phyloP scores from a whole-genome alignment of 2,888 invertebrate species.

The Diachrysia chrysitis region DNA sequence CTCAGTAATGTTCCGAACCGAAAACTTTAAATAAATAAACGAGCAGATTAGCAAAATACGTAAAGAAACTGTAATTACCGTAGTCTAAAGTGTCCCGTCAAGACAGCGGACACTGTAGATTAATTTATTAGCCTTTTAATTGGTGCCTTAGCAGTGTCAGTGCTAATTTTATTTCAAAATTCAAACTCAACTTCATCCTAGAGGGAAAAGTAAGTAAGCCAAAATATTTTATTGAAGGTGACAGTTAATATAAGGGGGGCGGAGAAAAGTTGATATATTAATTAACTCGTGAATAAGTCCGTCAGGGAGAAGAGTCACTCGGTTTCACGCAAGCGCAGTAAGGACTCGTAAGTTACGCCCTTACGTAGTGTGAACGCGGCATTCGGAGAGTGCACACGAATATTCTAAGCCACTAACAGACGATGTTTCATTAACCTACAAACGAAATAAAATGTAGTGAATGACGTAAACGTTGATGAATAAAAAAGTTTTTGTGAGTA shows the following conservation, averaged over 20 bases:
- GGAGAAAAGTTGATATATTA: constrained; percentile 88
- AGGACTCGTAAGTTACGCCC: constrained; percentile 77
- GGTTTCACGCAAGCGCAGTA: constrained; percentile 84
- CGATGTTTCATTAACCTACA: constrained; percentile 72
- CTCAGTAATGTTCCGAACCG: constrained; percentile 33
- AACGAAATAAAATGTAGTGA: constrained; percentile 64
- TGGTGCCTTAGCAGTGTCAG: constrained; percentile 57
- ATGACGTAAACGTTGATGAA: constrained; percentile 69
- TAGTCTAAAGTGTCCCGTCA: constrained; percentile 61
- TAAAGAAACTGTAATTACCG: constrained; percentile 65
- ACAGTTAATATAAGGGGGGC: constrained; percentile 81
- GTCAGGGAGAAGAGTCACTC: constrained; percentile 85
- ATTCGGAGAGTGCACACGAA: constrained; percentile 72
- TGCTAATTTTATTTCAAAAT: constrained; percentile 53
- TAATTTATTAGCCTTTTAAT: constrained; percentile 70
- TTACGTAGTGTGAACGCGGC: constrained; percentile 81
- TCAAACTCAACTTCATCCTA: constrained; percentile 35
- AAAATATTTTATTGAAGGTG: constrained; percentile 84
- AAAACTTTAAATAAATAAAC: constrained; percentile 60
- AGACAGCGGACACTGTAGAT: constrained; percentile 64
- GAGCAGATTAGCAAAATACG: constrained; percentile 64
- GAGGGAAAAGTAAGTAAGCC: constrained; percentile 64
- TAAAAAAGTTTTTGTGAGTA: constrained; percentile 71
- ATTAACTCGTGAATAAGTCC: constrained; percentile 88
- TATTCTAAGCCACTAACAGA: constrained; percentile 45